phyloP scores from a whole-genome alignment of 2,888 invertebrate species.

The Nephrocerus scutellatus region DNA sequence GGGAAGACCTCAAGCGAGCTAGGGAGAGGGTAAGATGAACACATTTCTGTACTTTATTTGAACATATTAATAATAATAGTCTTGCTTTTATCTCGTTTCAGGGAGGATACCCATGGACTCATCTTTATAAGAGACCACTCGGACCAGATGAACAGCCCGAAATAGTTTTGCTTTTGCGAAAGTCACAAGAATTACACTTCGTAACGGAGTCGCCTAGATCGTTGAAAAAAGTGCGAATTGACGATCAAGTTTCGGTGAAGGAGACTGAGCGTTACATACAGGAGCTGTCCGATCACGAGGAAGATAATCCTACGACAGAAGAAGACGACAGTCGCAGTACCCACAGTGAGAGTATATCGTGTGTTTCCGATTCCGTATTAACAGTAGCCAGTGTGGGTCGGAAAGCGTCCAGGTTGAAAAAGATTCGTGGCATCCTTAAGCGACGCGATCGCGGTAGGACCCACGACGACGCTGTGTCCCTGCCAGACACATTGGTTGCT shows the following conservation, averaged over 20 bases:
- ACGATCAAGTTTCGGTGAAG: constrained; percentile 46
- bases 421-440: constrained; percentile 52
- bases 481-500: constrained; percentile 41
- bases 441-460: constrained; percentile 43
- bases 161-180: constrained; percentile 41
- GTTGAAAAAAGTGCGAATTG: constrained; percentile 46
- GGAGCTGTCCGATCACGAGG: constrained; percentile 43
- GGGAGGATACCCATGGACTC: constrained; percentile 77
- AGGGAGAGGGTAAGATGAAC: constrained; percentile 50
- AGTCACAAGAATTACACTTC: constrained; percentile 43
- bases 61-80: too few relatives aligned
- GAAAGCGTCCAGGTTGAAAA: constrained; percentile 36
- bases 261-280: constrained; percentile 46
- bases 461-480: constrained; percentile 39
- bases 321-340: constrained; percentile 30
- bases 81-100: constrained; percentile 25
- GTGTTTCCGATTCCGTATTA: constrained; percentile 43
- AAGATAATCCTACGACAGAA: constrained; percentile 20
- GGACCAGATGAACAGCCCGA: constrained; percentile 47
- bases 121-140: constrained; percentile 61
- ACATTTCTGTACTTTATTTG: background rate
- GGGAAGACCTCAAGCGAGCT: constrained; percentile 70
- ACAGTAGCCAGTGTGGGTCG: constrained; percentile 35
- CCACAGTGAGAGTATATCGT: constrained; percentile 44
- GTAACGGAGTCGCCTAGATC: constrained; percentile 46